Evolutionary conservation across 1,140 invertebrate genomes (phyloP).

Genomic region (Ceratina japonica): DNA sequence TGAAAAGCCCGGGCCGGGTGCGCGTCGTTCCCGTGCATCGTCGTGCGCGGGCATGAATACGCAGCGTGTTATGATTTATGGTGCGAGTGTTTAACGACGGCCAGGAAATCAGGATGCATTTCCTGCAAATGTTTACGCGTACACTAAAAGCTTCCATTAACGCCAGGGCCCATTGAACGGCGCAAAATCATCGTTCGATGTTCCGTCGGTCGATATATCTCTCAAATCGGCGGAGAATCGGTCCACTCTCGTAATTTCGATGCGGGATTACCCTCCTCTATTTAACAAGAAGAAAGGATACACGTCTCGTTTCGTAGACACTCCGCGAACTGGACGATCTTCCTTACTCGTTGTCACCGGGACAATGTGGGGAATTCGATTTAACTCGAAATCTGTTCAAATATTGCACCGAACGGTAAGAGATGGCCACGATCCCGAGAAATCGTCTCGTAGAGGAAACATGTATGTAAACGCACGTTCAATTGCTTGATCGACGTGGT

Average conservation of each 20-base stretch:
- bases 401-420: not conserved
- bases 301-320: not conserved
- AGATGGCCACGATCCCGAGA: too few relatives aligned
- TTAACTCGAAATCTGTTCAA: not conserved
- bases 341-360: not conserved
- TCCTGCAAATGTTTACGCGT: constrained; percentile 45
- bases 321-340: not conserved
- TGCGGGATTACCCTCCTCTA: not conserved
- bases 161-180: not conserved
- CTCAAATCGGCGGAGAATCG: not conserved
- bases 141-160: constrained; percentile 48
- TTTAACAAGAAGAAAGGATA: too few relatives aligned
- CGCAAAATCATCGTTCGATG: constrained; percentile 11
- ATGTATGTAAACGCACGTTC: constrained; percentile 15
- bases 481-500: constrained; percentile 26
- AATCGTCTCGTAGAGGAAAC: too few relatives aligned
- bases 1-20: not conserved
- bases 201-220: not conserved
- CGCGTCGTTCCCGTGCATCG: not conserved
- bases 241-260: too few relatives aligned
- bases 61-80: constrained; percentile 32
- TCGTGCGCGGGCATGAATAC: not conserved
- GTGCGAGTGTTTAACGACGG: constrained; percentile 16
- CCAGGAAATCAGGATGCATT: constrained; percentile 49
- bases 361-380: not conserved